Evolutionary conservation across 1,140 invertebrate genomes (phyloP).

Genomic region (Trypoxylus dichotomus): DNA sequence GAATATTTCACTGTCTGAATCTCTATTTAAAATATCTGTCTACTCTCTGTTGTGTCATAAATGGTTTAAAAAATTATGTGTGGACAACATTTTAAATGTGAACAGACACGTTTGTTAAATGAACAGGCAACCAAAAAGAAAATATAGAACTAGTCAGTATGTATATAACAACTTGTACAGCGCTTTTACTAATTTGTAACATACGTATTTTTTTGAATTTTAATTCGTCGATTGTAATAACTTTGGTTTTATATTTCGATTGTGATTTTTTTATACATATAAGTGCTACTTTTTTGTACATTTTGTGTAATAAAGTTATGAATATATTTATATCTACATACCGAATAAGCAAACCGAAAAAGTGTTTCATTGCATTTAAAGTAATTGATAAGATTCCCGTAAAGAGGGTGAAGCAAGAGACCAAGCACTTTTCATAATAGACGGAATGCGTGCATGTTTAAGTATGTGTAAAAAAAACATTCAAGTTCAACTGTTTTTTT

Average conservation of each 20-base stretch:
- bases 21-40: constrained; percentile 19
- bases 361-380: neutral
- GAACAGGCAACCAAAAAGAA: neutral
- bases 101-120: neutral
- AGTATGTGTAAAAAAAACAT: too few relatives aligned
- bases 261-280: constrained; percentile 21
- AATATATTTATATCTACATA: constrained; percentile 25
- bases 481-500: too few relatives aligned
- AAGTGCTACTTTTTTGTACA: constrained; percentile 22
- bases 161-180: constrained; percentile 29
- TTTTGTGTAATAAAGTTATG: constrained; percentile 21
- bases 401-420: too few relatives aligned
- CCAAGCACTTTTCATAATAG: too few relatives aligned
- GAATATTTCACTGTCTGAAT: constrained; percentile 16
- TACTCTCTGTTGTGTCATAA: neutral
- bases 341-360: neutral
- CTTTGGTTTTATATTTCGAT: neutral
- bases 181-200: constrained; percentile 21
- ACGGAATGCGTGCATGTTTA: too few relatives aligned
- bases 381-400: too few relatives aligned
- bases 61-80: constrained; percentile 1
- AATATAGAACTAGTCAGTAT: constrained; percentile 24
- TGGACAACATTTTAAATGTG: constrained; percentile 17
- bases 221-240: neutral
- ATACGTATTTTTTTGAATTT: constrained; percentile 2